A percentile compares a stretch with the other conserved stretches of the same genome.
Conservation (phyloP, 2,113 vertebrate genomes). For the Sinocyclocheilus anophthalmus region DNA sequence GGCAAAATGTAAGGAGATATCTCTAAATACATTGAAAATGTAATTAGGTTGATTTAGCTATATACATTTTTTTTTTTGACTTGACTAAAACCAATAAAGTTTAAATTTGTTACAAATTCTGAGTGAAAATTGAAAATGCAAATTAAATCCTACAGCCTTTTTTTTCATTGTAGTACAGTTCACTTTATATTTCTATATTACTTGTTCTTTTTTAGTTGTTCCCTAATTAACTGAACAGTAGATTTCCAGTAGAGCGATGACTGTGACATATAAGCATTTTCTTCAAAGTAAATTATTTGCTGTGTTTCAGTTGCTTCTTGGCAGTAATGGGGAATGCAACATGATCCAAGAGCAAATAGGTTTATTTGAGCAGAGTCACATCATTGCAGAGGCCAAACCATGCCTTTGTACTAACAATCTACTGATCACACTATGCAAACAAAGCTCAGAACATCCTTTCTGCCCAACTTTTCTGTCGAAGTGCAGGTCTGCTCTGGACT, state of each 20-base stretch:
- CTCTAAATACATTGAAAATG: neutral
- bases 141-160: no score
- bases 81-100: no score
- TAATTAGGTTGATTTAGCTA: neutral
- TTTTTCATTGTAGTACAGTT: neutral
- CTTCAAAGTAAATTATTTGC: slow-evolving; percentile 55
- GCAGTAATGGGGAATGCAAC: slow-evolving; percentile 62
- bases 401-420: slow-evolving; percentile 57
- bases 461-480: slow-evolving; percentile 22
- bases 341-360: slow-evolving; percentile 66
- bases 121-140: neutral
- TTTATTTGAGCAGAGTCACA: slow-evolving; percentile 62
- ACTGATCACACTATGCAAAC: slow-evolving; percentile 66
- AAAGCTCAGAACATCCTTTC: slow-evolving; percentile 45
- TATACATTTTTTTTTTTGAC: neutral
- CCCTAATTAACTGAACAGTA: neutral
- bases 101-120: neutral
- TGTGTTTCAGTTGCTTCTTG: slow-evolving; percentile 63
- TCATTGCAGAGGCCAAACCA: slow-evolving; percentile 58
- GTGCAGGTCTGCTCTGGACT: neutral
- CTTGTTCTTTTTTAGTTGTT: neutral
- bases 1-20: neutral
- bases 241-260: slow-evolving; percentile 66
- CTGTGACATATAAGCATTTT: neutral
- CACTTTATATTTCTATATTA: neutral